Conservation (phyloP, 2,113 vertebrate species). For the Grantiella picta region DNA sequence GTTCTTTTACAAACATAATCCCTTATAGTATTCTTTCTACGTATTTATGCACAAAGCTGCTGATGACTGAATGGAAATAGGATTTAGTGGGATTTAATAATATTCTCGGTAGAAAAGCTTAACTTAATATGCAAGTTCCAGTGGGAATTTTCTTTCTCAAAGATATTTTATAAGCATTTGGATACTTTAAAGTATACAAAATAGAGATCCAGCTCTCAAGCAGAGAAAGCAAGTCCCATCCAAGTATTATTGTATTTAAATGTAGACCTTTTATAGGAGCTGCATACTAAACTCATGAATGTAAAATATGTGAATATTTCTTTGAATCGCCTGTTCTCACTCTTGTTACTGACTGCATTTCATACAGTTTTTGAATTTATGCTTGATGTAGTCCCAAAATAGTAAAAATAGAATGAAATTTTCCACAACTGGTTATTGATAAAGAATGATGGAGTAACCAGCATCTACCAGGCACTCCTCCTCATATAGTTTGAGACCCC, state of each 20-base stretch:
- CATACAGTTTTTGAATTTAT: conserved; percentile 54
- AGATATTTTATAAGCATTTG: conserved; percentile 45
- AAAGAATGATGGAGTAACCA: neutral
- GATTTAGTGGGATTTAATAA: conserved; percentile 57
- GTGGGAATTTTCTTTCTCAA: conserved; percentile 52
- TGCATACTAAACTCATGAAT: neutral
- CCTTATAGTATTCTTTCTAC: neutral
- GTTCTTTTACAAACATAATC: neutral
- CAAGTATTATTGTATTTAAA: conserved; percentile 38
- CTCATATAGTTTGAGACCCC: neutral
- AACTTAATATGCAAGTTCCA: conserved; percentile 39
- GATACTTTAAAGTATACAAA: conserved; percentile 22
- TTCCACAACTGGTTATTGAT: conserved; percentile 17
- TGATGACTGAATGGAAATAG: conserved; percentile 40
- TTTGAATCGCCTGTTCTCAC: conserved; percentile 31
- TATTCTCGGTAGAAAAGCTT: conserved; percentile 54
- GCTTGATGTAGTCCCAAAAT: neutral
- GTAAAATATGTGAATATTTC: neutral
- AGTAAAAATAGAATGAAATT: conserved; percentile 50
- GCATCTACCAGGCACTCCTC: neutral
- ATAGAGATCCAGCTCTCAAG: neutral
- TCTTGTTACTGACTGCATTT: conserved; percentile 25
- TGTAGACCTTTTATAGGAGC: neutral
- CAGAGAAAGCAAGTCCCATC: conserved; percentile 17
- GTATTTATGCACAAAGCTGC: conserved; percentile 22